Evolutionary conservation across 2,797 vertebrate genomes (phyloP), one percentile per base, ranked within the genome.

Genomic region (Dicrostonyx torquatus): DNA sequence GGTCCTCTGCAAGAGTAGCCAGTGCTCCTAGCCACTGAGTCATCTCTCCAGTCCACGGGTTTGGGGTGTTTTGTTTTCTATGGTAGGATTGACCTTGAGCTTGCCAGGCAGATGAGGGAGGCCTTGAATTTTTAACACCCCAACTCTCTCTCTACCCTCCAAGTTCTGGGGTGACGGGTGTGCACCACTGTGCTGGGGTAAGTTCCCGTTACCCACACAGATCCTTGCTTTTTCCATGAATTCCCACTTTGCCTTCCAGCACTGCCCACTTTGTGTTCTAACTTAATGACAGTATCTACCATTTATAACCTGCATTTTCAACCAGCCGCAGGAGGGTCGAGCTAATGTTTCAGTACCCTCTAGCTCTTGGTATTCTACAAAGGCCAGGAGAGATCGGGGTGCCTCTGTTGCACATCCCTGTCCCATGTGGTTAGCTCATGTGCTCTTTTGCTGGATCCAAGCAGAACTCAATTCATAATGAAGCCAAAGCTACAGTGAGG

Each of bases 401-500:
- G 0, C 0, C 29, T 1, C 14, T 75, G 24, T 45, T 45, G 60
- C 29, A 29, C 29, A 18, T 15, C n/a, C 29, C 26, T 29, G 4
- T 17, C 48, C n/a, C 26, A 6, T 2, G 6, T 22, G 7, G 20
- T 53, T n/a, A 22, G 66, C 40, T 31, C 50, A n/a, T 22, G 6
- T 29, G 2, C 37, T 45, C 37, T 14, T 4, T 22, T 37, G 14
- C 20, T 34, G 13, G 22, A 58, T 13, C 45, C 20, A 9, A 9
- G 40, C 2, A 24, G 37, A 3, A 31, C 40, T 79, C 86, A 37
- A 18, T 70, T 11, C 26, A 11, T 37, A 11, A 18, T 1, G 15
- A 3, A 31, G 9, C 72, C 11, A 0, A 10, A 60, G 26, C 58
- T 2, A 2, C 0, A 17, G 3, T 6, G 50, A 72, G 31, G 37